Evolutionary conservation across 2,888 invertebrate genomes (phyloP), one percentile per base, ranked within the genome.

Genomic region (Lasioglossum villosulum): DNA sequence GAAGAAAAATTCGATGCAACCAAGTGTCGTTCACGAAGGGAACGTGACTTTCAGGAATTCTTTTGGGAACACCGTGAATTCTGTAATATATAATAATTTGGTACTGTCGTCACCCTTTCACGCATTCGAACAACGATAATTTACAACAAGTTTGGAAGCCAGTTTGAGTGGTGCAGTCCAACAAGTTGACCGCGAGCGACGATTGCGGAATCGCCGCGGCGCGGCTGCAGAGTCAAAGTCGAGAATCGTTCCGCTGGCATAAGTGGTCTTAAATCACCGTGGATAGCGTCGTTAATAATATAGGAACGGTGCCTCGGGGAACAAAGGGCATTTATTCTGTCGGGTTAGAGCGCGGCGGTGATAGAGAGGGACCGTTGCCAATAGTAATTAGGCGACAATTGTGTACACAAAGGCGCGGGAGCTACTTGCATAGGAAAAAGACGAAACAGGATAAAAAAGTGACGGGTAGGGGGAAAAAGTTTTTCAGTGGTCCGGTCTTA

Each of bases 401-500:
- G 75, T 70, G 75, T 71, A 78, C 87, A 87, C 68, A 68, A 68
- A 68, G 37, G 10, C 12, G 4, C 37, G 74, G 34, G 19, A 63
- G 42, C 37, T 66, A 76, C 73, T 84, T 79, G 84, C 71, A 75
- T 75, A 71, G 71, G 74, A 45, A 45, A 56, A 23, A 52, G 70
- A 71, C n/a, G 37, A 52, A 59, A 27, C 16, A n/a, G 0, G 45
- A 66, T 68, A 78, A 27, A 37, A 59, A 45, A 45, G 27, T 6
- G 27, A 30, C 30, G 34, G 23, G 4, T 4, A 0, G 27, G 42
- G 16, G 30, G 30, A 71, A 48, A 77, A 77, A 80, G 79, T 86
- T 89, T 84, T 86, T 87, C 72, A 86, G 80, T 68, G 77, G 75
- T 79, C 27, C 73, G 42, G 74, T 56, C 80, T 83, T 82, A 86